Percentiles rank a stretch among this genome's conserved stretches.
Conservation (phyloP, 2,888 invertebrate species). For the Phengaris arion region DNA sequence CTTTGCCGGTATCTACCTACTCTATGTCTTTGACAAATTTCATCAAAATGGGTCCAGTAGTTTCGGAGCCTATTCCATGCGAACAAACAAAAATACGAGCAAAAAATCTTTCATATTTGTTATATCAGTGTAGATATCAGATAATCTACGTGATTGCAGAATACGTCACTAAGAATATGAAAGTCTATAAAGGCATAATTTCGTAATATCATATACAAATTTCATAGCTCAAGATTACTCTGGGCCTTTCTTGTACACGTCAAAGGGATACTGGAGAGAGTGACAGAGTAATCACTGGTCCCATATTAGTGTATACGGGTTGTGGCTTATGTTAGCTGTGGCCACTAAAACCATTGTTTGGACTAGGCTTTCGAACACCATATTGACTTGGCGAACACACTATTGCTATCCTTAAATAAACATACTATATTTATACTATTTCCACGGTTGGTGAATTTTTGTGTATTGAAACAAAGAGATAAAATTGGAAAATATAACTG, state of each 20-base stretch:
- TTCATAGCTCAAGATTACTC: neutral
- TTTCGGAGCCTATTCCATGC: no score
- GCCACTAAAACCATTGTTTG: slow-evolving; percentile 5
- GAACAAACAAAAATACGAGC: no score
- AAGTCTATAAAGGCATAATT: neutral
- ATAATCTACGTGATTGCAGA: neutral
- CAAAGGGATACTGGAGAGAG: neutral
- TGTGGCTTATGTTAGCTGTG: neutral
- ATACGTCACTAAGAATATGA: neutral
- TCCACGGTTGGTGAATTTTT: neutral
- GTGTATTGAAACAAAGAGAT: no score
- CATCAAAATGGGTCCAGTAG: no score
- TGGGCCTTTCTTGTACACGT: neutral
- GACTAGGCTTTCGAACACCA: neutral
- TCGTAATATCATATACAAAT: neutral
- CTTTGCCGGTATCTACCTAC: no score
- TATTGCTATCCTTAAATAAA: neutral
- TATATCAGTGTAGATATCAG: neutral
- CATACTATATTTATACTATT: neutral
- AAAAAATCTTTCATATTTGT: no score
- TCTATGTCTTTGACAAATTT: no score
- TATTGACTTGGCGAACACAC: neutral
- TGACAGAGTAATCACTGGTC: neutral
- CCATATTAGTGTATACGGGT: neutral
- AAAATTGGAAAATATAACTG: no score